Evolutionary conservation across 2,797 vertebrate species (phyloP).

Genomic region (Adrianichthys oophorus): DNA sequence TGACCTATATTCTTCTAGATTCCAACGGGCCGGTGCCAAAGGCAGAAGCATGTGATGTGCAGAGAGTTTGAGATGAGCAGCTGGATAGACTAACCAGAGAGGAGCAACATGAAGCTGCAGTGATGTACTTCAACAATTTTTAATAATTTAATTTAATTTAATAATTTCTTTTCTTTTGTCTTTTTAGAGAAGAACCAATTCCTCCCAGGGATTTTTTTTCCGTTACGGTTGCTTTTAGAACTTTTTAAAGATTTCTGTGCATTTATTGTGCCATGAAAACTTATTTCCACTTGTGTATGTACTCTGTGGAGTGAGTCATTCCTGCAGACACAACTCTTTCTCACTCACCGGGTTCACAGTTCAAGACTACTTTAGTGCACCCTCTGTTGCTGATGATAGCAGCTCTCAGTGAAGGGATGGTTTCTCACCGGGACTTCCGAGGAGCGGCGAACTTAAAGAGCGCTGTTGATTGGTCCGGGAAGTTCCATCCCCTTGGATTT

Average conservation of each 20-base stretch:
- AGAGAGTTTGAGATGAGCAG: constrained; percentile 26
- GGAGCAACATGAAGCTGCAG: constrained; percentile 34
- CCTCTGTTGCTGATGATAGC: constrained; percentile 1
- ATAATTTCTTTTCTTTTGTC: not conserved
- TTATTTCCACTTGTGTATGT: constrained; percentile 21
- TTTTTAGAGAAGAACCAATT: not conserved
- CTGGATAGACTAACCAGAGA: constrained; percentile 20
- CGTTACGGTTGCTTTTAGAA: too few relatives aligned
- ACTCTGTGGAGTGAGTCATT: constrained; percentile 33
- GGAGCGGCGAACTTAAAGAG: not conserved
- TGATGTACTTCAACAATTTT: not conserved
- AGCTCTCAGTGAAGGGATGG: not conserved
- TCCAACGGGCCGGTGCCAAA: constrained; percentile 17
- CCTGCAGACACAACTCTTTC: constrained; percentile 31
- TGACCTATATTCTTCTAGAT: constrained; percentile 7
- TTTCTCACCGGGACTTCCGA: constrained; percentile 2
- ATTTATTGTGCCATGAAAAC: too few relatives aligned
- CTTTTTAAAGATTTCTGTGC: too few relatives aligned
- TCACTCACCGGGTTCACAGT: constrained; percentile 39
- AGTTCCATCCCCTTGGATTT: constrained; percentile 1
- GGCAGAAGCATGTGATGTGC: constrained; percentile 47
- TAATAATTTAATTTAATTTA: too few relatives aligned
- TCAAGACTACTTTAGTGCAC: constrained; percentile 25
- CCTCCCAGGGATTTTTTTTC: too few relatives aligned
- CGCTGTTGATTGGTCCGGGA: not conserved